Evolutionary conservation across 2,113 vertebrate genomes (phyloP), one percentile per base, ranked within the genome.

Genomic region (Larimichthys crocea): DNA sequence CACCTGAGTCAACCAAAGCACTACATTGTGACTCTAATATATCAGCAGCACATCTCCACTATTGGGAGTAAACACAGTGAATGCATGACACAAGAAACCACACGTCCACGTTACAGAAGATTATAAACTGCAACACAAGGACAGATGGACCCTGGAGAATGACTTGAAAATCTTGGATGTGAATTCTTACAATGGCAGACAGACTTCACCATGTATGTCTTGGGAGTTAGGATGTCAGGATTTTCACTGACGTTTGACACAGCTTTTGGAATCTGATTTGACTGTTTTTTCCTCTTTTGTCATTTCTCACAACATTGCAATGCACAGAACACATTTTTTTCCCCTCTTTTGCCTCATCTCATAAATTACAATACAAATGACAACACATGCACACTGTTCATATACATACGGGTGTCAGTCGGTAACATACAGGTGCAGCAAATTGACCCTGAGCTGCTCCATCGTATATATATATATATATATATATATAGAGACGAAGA

Each of bases 141-240:
- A 83, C 70, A 74, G 69, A 75, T 70, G 56, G 59, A 85, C 67
- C 81, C 86, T 53, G 40, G 74, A 78, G 75, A 77, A n/a, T 48
- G 14, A 29, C 63, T 79, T 74, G 26, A 49, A 85, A 44, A 79
- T 79, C 57, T 87, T 75, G 56, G 83, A 87, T 68, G 19, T 50
- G 22, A 79, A 84, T 26, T 69, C 57, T 79, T 89, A 79, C 12
- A 76, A 69, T 63, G 64, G 48, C 69, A 66, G 60, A 68, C 11
- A 12, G 26, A 61, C 77, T 73, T 83, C n/a, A n/a, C 20, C 40
- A 11, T 9, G 4, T 48, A 49, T 9, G 61, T 80, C 62, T 20
- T 16, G 46, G 61, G 73, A 76, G 40, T 71, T 59, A 11, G 75
- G 55, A 69, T 65, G 80, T 69, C 59, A 74, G 9, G 26, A 76